phyloP scores from a whole-genome alignment of 2,797 vertebrate species.

The Liparis tanakae region DNA sequence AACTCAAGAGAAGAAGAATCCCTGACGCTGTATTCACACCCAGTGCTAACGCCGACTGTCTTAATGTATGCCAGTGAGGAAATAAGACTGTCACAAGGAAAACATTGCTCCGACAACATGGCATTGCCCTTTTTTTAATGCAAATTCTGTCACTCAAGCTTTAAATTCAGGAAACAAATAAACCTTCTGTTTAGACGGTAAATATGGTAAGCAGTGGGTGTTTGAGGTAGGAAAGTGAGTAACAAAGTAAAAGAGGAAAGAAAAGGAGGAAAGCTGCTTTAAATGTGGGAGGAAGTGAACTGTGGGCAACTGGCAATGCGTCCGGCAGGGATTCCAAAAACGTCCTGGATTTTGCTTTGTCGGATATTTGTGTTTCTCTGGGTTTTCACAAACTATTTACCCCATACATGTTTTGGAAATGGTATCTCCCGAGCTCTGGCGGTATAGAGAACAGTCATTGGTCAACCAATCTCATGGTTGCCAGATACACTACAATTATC shows the following conservation, averaged over 20 bases:
- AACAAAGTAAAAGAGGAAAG: not conserved
- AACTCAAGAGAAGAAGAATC: not conserved
- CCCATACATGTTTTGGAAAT: no score
- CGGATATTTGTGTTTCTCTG: no score
- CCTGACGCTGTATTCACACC: not conserved
- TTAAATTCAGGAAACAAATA: not conserved
- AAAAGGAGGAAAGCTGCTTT: not conserved
- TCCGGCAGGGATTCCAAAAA: no score
- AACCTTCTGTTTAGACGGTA: conserved; percentile 3
- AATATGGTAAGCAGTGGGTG: conserved; percentile 3
- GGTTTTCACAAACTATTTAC: no score
- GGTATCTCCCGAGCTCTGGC: no score
- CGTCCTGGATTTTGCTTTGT: no score
- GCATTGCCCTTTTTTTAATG: not conserved
- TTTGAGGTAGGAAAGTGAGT: not conserved
- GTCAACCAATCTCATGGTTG: no score
- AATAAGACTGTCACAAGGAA: not conserved
- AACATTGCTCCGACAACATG: not conserved
- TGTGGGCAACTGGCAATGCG: no score
- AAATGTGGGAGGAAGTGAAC: not conserved
- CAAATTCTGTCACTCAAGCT: not conserved
- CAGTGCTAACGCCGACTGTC: not conserved
- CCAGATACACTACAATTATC: no score
- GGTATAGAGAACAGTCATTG: no score
- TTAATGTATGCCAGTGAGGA: not conserved